Percentiles rank a stretch among this genome's conserved stretches.
phyloP scores from a whole-genome alignment of 2,113 vertebrate species.

The Saccopteryx leptura region DNA sequence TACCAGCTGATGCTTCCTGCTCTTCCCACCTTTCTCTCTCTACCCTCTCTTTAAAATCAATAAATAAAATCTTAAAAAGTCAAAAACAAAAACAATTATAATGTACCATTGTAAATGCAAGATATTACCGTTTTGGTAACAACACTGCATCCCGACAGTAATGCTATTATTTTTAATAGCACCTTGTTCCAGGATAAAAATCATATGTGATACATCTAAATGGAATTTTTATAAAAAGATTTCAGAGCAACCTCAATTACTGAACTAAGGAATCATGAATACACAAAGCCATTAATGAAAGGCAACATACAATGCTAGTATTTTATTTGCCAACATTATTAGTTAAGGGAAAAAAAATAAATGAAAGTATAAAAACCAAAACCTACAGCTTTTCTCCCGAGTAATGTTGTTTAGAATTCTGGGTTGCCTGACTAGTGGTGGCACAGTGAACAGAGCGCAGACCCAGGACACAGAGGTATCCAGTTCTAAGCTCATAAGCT shows the following conservation, averaged over 20 bases:
- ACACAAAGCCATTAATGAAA: constrained; percentile 5
- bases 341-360: neutral
- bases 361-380: neutral
- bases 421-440: no score
- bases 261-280: constrained; percentile 36
- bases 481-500: no score
- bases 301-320: neutral
- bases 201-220: neutral
- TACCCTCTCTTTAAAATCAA: no score
- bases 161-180: neutral
- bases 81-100: no score
- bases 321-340: neutral
- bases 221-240: neutral
- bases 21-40: no score
- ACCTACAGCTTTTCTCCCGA: constrained; percentile 25
- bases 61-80: no score
- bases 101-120: neutral
- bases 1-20: no score
- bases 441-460: no score
- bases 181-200: constrained; percentile 15
- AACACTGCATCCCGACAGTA: neutral
- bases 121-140: neutral
- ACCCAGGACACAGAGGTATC: no score
- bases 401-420: neutral
- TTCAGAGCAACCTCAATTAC: neutral